Percentiles rank a stretch among this genome's conserved stretches.
These are phyloP conservation scores for Phylloscopus trochilus DNA, from an alignment of 2,113 vertebrate genomes.

Conservation along the genomic window DNA sequence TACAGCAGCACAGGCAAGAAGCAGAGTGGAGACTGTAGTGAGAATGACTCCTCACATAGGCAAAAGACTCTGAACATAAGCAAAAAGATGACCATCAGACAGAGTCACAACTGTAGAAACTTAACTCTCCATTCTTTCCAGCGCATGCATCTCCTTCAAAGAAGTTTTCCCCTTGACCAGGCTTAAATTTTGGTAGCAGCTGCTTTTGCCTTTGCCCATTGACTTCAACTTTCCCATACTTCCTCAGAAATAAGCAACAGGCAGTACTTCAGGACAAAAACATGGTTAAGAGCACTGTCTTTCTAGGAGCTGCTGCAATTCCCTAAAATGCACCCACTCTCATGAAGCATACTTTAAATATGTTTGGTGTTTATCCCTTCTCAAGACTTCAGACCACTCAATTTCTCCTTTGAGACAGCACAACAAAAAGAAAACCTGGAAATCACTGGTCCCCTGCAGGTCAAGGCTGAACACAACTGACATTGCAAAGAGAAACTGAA, in stretches of 20 bases:
- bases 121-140: not conserved
- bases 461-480: not conserved
- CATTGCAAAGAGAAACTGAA: not conserved
- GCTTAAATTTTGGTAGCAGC: not conserved
- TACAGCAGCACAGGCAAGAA: not conserved
- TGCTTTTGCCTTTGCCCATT: not conserved
- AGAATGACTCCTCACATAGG: not conserved
- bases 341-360: not conserved
- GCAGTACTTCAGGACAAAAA: not conserved
- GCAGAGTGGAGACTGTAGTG: not conserved
- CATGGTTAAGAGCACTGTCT: not conserved
- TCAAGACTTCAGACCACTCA: not conserved
- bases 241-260: not conserved
- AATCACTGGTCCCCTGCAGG: fast-evolving
- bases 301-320: not conserved
- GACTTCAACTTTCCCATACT: not conserved
- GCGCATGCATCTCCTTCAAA: not conserved
- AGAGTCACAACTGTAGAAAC: not conserved
- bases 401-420: not conserved
- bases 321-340: not conserved
- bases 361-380: fast-evolving
- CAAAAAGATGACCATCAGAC: not conserved
- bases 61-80: not conserved
- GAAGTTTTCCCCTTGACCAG: not conserved
- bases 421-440: not conserved